Evolutionary conservation across 2,888 invertebrate genomes (phyloP), one percentile per base, ranked within the genome.

Genomic region (Vannuccia rotundouncinata): DNA sequence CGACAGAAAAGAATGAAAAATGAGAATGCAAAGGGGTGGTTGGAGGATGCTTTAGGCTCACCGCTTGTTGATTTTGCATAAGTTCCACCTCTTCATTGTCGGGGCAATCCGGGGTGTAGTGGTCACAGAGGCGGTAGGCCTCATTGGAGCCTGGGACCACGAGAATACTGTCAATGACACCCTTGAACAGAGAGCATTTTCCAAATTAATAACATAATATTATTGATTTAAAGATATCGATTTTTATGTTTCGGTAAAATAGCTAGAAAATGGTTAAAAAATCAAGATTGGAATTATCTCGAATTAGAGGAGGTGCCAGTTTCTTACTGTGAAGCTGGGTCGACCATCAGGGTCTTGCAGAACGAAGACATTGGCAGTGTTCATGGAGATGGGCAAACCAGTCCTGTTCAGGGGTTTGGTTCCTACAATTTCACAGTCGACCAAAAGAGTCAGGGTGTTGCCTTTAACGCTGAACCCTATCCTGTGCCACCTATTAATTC

Each of bases 391-490:
- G 2, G 60, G 73, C 5, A 27, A 27, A 1, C 17, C 22, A 10
- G 80, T 80, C 25, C 80, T 28, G 59, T 80, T 80, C 10, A 80
- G 28, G 1, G 22, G 1, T 29, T 79, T 45, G 27, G 80, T 31
- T 30, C 28, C 45, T 10, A 79, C 29, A 30, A 80, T 22, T 80
- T 80, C 31, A 28, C 80, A 80, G 30, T 80, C 80, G 13, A 80
- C 28, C 10, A 80, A 5, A 28, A 80, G 59, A 2, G 79, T 27
- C 28, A 80, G 27, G 5, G 31, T 80, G 22, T 30, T 5, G 5
- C 77, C 45, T n/a, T 80, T 79, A 10, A 80, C 77, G 28, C 79
- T 78, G 59, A 80, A 80, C 22, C 31, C 80, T 22, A 80, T 31
- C 28, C 80, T 30, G 45, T 80, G 80, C 80, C 80, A 80, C 28